Conservation (phyloP, 2,797 vertebrate species). For the Pseudocheirus occidentalis region DNA sequence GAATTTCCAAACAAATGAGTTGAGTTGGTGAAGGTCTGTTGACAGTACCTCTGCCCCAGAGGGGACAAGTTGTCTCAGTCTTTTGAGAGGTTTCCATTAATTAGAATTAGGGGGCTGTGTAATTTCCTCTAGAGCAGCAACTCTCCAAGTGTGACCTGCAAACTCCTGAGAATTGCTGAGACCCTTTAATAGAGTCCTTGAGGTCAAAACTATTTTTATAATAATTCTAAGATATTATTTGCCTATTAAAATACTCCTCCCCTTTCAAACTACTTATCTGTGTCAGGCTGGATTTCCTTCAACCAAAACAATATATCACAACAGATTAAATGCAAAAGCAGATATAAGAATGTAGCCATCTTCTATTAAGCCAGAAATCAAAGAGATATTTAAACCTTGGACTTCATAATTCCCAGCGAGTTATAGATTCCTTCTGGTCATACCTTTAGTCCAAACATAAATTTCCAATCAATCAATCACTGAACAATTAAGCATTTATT, state of each 20-base stretch:
- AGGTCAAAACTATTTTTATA: neutral
- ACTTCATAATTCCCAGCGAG: neutral
- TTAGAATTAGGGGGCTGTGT: neutral
- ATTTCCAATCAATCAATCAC: neutral
- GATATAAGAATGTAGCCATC: neutral
- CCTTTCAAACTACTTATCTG: too few species aligned
- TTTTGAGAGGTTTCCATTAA: neutral
- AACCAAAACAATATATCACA: neutral
- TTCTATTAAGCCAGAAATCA: neutral
- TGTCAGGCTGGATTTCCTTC: neutral
- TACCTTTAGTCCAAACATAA: neutral
- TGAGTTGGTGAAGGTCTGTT: neutral
- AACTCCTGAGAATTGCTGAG: neutral
- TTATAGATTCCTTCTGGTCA: neutral
- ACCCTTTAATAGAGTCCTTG: neutral
- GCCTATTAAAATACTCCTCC: too few species aligned
- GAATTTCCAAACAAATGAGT: neutral
- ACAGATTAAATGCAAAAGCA: neutral
- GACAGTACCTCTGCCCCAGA: neutral
- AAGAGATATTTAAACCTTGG: neutral
- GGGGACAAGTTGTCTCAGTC: neutral
- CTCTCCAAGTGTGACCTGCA: neutral
- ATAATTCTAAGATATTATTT: neutral
- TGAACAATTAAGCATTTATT: neutral
- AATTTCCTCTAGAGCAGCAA: neutral